Conservation (phyloP, 2,888 invertebrate species). For the Bombyx huttoni region DNA sequence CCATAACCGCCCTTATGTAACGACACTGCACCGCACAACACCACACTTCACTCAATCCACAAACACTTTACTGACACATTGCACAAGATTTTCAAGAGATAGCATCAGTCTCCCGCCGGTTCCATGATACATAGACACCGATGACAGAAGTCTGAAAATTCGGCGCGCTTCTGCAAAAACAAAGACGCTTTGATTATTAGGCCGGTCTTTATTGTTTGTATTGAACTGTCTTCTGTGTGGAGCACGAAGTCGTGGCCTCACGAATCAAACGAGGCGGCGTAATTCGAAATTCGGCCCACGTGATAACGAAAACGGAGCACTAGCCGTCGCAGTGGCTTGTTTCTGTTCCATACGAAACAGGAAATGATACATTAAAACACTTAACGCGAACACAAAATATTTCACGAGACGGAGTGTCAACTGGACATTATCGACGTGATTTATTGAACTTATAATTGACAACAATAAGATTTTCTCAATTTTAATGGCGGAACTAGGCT, state of each 20-base stretch:
- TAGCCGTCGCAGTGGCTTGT: conserved; percentile 63
- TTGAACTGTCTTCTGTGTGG: neutral
- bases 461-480: conserved; percentile 37
- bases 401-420: conserved; percentile 3
- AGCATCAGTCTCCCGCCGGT: conserved; percentile 50
- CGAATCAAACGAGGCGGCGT: conserved; percentile 17
- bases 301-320: conserved; percentile 66
- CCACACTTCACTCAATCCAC: conserved; percentile 27
- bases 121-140: conserved; percentile 37
- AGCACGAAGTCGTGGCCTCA: conserved; percentile 3
- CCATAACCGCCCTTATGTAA: conserved; percentile 60
- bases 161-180: conserved; percentile 62
- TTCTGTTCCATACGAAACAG: conserved; percentile 60
- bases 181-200: conserved; percentile 46
- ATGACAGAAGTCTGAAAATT: conserved; percentile 25
- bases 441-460: conserved; percentile 19
- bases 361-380: conserved; percentile 60
- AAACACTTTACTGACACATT: conserved; percentile 31
- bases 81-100: conserved; percentile 25
- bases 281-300: conserved; percentile 68
- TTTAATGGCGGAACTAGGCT: conserved; percentile 64
- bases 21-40: conserved; percentile 22
- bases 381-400: conserved; percentile 1
- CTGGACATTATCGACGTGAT: conserved; percentile 5
- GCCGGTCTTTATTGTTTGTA: conserved; percentile 33